A percentile compares a stretch with the other conserved stretches of the same genome.
phyloP scores from a whole-genome alignment of 1,140 invertebrate species.

The Coptotermes formosanus region DNA sequence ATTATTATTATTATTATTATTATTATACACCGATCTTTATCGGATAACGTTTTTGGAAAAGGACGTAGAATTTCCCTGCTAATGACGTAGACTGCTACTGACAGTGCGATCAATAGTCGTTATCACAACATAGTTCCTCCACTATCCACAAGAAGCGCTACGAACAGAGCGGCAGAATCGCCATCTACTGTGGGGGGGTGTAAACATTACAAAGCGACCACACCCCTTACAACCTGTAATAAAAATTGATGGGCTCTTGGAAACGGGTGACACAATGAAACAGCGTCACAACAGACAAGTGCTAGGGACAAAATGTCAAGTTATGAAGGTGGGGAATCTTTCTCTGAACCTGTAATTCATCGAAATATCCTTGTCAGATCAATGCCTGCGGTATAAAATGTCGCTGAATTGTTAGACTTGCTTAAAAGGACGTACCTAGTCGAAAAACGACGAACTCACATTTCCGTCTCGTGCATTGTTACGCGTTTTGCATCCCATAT shows the following conservation, averaged over 20 bases:
- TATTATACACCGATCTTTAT: too few relatives aligned
- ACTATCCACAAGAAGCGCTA: not conserved
- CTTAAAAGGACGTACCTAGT: too few relatives aligned
- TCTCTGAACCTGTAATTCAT: not conserved
- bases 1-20: too few relatives aligned
- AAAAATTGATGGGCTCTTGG: conserved; percentile 17
- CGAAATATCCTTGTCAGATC: not conserved
- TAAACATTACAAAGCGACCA: conserved; percentile 6
- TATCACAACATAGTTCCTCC: not conserved
- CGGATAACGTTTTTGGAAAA: not conserved
- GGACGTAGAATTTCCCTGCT: not conserved
- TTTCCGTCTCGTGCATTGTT: too few relatives aligned
- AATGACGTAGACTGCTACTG: not conserved
- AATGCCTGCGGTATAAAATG: not conserved
- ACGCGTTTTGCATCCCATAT: too few relatives aligned
- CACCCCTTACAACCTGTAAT: conserved; percentile 26
- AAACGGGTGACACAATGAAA: not conserved
- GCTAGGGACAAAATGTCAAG: not conserved
- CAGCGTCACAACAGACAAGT: not conserved
- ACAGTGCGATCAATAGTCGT: conserved; percentile 25
- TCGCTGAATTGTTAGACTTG: too few relatives aligned
- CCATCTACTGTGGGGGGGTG: not conserved
- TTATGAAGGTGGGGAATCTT: not conserved
- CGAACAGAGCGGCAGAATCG: not conserved
- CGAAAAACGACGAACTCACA: too few relatives aligned